Base-by-base conservation (phyloP, 2,113 vertebrate species). In the Melierax canorus region DNA sequence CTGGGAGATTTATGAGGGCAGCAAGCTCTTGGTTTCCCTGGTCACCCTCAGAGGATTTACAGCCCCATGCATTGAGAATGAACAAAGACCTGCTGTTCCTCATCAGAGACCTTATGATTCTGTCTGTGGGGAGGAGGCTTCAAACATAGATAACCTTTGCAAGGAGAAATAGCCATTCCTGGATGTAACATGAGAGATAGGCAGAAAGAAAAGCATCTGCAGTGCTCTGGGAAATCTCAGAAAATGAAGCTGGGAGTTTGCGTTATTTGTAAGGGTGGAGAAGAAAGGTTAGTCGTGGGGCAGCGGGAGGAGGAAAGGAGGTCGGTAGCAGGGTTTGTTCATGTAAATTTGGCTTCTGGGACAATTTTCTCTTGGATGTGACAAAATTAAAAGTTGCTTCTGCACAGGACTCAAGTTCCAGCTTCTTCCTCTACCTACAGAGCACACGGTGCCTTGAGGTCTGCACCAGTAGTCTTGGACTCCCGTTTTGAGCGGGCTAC, bases 51-150 rank as follows among this genome's bases (percentile, higher is more conserved):
- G 6, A 94, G 62, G 94, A 96, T 96, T 97, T 96, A 96, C 87
- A 93, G 84, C 96, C 76, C 56, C 26, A 15, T 63, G 81, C 74
- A 15, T 12, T 78, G 81, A 72, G 94, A 81, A 55, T n/a, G 90
- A 96, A 95, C 95, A 96, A 94, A 95, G 94, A 82, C 81, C 85
- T 94, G 94, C 90, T 97, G 96, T 82, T 96, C 81, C 77, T 96
- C 94, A 88, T 94, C 94, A 93, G 77, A 94, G 92, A 96, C 93
- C 90, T 95, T 20, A 76, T 64, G 92, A 96, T 76, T 60, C 74
- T 90, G 85, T 76, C 90, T 0, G 0, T 82, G 81, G 73, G 85
- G 87, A 96, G 90, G 74, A 93, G 85, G 90, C 74, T 93, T 88
- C 93, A 82, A 88, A 38, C 66, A 56, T 3, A 93, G 96, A 96